Conservation (phyloP, 2,797 vertebrate genomes). For the Silurus aristotelis region DNA sequence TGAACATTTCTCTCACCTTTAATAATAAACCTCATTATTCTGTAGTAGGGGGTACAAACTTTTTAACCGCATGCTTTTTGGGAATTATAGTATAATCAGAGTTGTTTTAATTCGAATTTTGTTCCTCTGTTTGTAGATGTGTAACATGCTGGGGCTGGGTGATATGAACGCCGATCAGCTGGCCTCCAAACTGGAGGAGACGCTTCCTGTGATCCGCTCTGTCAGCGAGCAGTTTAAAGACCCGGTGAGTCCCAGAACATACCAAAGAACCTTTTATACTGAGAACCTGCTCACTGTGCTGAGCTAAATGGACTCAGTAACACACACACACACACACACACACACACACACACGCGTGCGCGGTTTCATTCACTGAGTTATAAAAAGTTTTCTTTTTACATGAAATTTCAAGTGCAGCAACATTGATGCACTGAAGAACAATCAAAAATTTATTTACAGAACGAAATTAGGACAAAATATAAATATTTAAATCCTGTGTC, state of each 20-base stretch:
- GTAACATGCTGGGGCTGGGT: constrained; percentile 93
- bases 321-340: too few species aligned
- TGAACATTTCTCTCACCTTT: neutral
- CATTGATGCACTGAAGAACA: too few species aligned
- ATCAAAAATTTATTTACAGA: too few species aligned
- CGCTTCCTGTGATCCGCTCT: constrained; percentile 91
- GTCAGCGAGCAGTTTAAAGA: constrained; percentile 98
- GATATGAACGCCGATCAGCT: constrained; percentile 97
- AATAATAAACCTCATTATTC: neutral
- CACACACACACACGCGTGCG: too few species aligned
- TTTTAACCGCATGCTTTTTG: neutral
- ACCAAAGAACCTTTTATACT: too few species aligned
- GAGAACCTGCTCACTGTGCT: neutral
- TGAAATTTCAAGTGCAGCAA: too few species aligned
- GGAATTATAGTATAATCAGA: neutral
- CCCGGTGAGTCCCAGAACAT: constrained; percentile 76
- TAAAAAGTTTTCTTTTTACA: too few species aligned
- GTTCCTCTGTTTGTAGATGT: constrained; percentile 78
- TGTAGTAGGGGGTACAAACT: neutral
- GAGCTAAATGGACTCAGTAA: too few species aligned
- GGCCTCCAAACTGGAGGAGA: constrained; percentile 94
- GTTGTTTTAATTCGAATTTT: neutral
- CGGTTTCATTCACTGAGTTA: too few species aligned
- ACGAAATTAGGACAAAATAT: too few species aligned
- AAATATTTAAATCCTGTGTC: too few species aligned